Conservation (phyloP, 2,888 invertebrate genomes). For the Oscheius sp. region DNA sequence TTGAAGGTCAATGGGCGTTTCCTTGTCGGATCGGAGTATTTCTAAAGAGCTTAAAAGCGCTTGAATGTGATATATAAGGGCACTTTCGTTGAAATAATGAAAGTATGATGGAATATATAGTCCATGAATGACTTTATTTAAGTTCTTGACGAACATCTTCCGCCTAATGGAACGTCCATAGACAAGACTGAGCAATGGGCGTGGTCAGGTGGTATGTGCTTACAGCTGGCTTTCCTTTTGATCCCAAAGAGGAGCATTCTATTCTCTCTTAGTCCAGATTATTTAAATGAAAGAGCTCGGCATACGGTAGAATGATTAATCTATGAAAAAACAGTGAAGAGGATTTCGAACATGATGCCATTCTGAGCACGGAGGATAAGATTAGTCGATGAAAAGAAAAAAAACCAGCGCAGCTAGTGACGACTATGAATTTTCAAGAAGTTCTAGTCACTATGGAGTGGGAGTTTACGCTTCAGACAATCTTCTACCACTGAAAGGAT, state of each 20-base stretch:
- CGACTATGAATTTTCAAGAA: too few relatives aligned
- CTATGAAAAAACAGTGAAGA: neutral
- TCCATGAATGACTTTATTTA: neutral
- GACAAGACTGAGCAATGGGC: too few relatives aligned
- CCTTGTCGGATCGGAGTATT: neutral
- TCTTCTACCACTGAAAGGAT: too few relatives aligned
- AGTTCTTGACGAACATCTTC: slow-evolving; percentile 12
- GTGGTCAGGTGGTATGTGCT: slow-evolving; percentile 7
- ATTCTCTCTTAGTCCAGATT: slow-evolving; percentile 20
- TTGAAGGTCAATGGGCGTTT: slow-evolving; percentile 9
- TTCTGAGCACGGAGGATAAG: neutral
- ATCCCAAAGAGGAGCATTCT: slow-evolving; percentile 12
- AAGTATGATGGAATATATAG: neutral
- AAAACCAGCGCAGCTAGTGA: too few relatives aligned
- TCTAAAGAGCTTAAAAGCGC: too few relatives aligned
- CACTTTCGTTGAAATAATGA: neutral
- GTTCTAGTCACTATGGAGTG: too few relatives aligned
- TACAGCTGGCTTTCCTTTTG: slow-evolving; percentile 17
- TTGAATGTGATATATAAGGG: too few relatives aligned
- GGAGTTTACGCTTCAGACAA: too few relatives aligned
- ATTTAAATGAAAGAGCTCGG: slow-evolving; percentile 16
- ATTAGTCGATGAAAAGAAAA: neutral
- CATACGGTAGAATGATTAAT: neutral
- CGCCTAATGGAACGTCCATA: too few relatives aligned
- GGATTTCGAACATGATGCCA: neutral